Evolutionary conservation across 2,113 vertebrate genomes (phyloP).

Genomic region (Phaetusa simplex): DNA sequence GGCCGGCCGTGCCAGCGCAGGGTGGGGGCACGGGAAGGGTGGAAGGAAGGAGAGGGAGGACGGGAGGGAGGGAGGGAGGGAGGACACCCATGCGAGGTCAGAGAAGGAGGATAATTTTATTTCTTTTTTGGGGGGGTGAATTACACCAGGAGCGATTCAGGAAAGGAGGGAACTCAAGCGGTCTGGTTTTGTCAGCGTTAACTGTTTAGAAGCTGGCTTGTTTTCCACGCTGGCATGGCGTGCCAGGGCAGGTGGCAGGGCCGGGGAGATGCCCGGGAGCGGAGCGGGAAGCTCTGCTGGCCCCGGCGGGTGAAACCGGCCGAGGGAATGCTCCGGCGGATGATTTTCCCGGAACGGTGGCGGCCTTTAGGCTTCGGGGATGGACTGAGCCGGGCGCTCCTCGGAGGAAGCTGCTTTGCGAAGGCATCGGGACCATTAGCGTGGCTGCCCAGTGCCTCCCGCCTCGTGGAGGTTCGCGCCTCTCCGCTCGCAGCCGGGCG

Average conservation of each 20-base stretch:
- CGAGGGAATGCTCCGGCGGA: accelerated
- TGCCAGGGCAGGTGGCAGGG: background rate
- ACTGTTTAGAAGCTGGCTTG: slow-evolving; percentile 53
- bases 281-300: background rate
- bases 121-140: background rate
- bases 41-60: background rate
- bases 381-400: background rate
- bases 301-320: accelerated
- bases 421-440: background rate
- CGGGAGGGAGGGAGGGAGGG: background rate
- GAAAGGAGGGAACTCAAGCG: slow-evolving; percentile 28
- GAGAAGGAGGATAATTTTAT: background rate
- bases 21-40: background rate
- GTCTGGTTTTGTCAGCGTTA: slow-evolving; percentile 33
- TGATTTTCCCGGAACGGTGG: background rate
- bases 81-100: background rate
- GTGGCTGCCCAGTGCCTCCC: background rate
- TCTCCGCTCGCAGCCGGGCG: background rate
- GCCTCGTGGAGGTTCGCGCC: background rate
- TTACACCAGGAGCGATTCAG: background rate
- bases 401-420: background rate
- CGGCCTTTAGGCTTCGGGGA: background rate
- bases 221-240: background rate
- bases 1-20: background rate
- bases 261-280: background rate